phyloP scores from a whole-genome alignment of 35 echinoderm and acorn worm species.

The Heliocidaris erythrogramma region DNA sequence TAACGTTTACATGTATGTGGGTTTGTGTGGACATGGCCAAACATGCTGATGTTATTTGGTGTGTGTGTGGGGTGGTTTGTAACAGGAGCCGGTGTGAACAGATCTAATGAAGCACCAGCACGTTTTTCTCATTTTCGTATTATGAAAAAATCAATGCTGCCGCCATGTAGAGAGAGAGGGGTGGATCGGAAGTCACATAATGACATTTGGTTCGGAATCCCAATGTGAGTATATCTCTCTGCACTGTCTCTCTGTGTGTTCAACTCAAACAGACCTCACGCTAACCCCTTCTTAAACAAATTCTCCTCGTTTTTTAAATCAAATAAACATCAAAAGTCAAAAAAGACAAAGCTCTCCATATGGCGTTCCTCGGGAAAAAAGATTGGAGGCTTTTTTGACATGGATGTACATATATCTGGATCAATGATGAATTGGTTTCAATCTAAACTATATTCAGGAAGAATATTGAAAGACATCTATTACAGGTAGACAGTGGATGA shows the following conservation, averaged over 20 bases:
- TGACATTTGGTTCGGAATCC: not conserved
- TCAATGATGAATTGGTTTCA: not conserved
- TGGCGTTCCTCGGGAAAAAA: not conserved
- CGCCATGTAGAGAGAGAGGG: not conserved
- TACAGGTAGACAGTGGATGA: not conserved
- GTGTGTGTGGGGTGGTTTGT: constrained; percentile 14
- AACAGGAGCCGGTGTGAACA: not conserved
- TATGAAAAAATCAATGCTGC: not conserved
- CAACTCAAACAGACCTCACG: not conserved
- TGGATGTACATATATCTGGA: not conserved
- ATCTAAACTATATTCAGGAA: not conserved
- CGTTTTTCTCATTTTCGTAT: not conserved
- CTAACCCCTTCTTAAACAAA: not conserved
- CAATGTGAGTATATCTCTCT: not conserved
- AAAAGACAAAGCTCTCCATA: not conserved
- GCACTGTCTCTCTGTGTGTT: not conserved
- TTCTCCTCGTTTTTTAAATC: not conserved
- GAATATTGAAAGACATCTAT: not conserved
- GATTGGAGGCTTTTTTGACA: not conserved
- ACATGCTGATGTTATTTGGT: not conserved
- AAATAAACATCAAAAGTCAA: constrained; percentile 6
- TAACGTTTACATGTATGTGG: not conserved
- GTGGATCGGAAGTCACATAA: constrained; percentile 9
- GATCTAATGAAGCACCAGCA: not conserved
- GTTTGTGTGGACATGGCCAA: not conserved